Evolutionary conservation across 1,140 invertebrate genomes (phyloP).

Genomic region (Tetranychus cinnabarinus): DNA sequence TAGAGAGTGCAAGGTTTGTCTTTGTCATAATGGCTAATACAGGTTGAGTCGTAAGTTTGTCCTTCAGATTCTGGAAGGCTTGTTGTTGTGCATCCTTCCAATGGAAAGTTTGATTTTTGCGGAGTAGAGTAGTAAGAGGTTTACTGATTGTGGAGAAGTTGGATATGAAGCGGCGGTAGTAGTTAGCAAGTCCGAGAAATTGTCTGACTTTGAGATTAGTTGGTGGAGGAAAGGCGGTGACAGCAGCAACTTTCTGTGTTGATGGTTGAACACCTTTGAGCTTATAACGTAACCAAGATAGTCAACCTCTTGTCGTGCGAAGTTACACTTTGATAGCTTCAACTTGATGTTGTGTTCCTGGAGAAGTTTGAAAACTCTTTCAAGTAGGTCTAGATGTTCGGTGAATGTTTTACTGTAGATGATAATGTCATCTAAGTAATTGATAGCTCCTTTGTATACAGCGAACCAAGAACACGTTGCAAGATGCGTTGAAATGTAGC

Average conservation of each 20-base stretch:
- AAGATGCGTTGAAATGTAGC: slow-evolving; percentile 20
- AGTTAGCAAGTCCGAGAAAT: slow-evolving; percentile 24
- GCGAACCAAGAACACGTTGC: slow-evolving; percentile 16
- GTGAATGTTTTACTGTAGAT: slow-evolving; percentile 9
- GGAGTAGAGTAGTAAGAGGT: slow-evolving; percentile 17
- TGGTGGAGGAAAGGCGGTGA: background rate
- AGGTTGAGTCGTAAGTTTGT: background rate
- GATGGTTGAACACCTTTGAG: slow-evolving; percentile 17
- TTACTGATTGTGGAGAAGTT: slow-evolving; percentile 17
- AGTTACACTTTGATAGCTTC: slow-evolving; percentile 11
- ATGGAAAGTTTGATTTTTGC: background rate
- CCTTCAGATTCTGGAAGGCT: background rate
- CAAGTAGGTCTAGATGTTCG: slow-evolving; percentile 6
- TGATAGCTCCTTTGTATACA: background rate
- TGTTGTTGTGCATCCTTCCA: background rate
- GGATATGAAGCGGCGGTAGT: slow-evolving; percentile 23
- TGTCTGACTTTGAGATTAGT: slow-evolving; percentile 15
- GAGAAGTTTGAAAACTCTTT: slow-evolving; percentile 3
- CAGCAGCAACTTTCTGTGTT: background rate
- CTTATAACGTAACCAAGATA: slow-evolving; percentile 16
- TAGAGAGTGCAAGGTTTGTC: too few relatives aligned
- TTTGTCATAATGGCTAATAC: background rate
- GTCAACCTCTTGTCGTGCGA: slow-evolving; percentile 5
- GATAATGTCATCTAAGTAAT: slow-evolving; percentile 17
- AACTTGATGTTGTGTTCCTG: slow-evolving; percentile 10